Evolutionary conservation across 2,113 vertebrate species (phyloP).

Genomic region (Ochotona curzoniae): DNA sequence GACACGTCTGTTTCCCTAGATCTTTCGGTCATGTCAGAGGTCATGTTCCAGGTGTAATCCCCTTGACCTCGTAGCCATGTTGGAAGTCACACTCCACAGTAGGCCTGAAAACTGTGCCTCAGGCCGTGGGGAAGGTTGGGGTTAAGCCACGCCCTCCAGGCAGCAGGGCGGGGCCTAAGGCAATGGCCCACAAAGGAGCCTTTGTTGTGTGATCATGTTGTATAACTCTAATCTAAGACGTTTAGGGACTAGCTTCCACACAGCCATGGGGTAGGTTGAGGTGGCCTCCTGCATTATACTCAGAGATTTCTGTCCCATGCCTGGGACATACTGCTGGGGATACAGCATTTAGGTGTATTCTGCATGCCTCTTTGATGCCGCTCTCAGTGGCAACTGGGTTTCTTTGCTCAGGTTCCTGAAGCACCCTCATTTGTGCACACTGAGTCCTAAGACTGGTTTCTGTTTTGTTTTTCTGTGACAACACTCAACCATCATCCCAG

Average conservation of each 20-base stretch:
- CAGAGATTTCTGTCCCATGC: background rate
- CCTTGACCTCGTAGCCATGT: too few relatives aligned
- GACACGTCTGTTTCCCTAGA: too few relatives aligned
- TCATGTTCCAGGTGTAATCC: too few relatives aligned
- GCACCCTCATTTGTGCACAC: background rate
- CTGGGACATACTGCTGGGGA: background rate
- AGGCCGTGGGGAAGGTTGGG: too few relatives aligned
- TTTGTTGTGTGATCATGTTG: too few relatives aligned
- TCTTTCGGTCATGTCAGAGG: too few relatives aligned
- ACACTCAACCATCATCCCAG: background rate
- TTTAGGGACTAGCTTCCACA: background rate
- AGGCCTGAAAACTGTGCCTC: too few relatives aligned
- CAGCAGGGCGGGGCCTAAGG: too few relatives aligned
- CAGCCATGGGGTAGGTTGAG: background rate
- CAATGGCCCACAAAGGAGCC: too few relatives aligned
- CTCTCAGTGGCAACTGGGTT: background rate
- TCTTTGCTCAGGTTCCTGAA: background rate
- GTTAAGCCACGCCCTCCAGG: too few relatives aligned
- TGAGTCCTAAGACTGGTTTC: background rate
- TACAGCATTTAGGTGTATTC: background rate
- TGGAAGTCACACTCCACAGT: too few relatives aligned
- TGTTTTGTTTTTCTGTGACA: background rate
- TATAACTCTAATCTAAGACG: background rate
- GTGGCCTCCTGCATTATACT: background rate
- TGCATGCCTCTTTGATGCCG: background rate